These are phyloP conservation scores for Neopipo cinnamomea DNA, from an alignment of 2,113 vertebrate species.

Conservation along the genomic window DNA sequence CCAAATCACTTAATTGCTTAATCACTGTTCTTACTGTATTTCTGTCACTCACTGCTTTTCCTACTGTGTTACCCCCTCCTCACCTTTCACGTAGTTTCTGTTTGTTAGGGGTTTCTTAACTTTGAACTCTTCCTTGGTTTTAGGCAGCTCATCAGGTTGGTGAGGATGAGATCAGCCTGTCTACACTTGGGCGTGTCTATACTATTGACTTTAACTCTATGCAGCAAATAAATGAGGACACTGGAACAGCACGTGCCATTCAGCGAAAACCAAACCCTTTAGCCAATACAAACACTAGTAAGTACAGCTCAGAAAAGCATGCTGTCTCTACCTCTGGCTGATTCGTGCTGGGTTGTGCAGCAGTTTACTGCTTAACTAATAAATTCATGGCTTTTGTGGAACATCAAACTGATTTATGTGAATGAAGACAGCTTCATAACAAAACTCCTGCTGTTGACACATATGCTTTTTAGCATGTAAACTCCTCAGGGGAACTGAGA, in stretches of 20 bases:
- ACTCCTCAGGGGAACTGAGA: neutral
- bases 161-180: slow-evolving; percentile 99
- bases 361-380: neutral
- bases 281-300: slow-evolving; percentile 95
- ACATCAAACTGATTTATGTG: rapidly evolving
- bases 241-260: slow-evolving; percentile 98
- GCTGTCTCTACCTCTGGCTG: neutral
- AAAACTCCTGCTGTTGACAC: neutral
- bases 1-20: neutral
- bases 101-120: neutral
- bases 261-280: slow-evolving; percentile 99
- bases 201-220: slow-evolving; percentile 99
- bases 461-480: neutral
- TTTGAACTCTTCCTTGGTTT: slow-evolving; percentile 58
- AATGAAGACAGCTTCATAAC: neutral
- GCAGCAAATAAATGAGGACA: slow-evolving; percentile 99
- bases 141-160: slow-evolving; percentile 99
- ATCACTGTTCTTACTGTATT: neutral
- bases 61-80: neutral
- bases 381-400: neutral
- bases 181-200: slow-evolving; percentile 97
- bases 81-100: neutral
- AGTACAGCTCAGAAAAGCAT: slow-evolving; percentile 48
- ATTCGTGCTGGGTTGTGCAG: neutral
- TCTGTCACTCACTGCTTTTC: neutral